A percentile compares a stretch with the other conserved stretches of the same genome.
phyloP scores from a whole-genome alignment of 2,797 vertebrate genomes.

The Sebastes goodei region DNA sequence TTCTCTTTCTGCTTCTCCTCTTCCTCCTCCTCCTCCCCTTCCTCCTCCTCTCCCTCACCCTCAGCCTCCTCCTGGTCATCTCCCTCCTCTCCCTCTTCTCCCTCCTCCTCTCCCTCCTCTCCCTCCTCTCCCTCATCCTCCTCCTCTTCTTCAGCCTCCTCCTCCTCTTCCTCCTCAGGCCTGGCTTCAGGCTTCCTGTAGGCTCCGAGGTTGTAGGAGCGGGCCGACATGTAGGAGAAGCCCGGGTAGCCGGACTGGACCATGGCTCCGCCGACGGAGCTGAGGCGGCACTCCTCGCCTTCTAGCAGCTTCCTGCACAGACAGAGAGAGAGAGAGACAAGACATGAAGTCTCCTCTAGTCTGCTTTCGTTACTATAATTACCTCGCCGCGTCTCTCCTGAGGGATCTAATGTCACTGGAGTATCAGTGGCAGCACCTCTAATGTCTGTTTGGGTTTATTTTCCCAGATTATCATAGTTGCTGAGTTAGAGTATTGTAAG shows the following conservation, averaged over 20 bases:
- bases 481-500: not conserved
- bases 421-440: conserved; percentile 10
- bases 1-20: conserved; percentile 30
- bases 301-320: conserved; percentile 87
- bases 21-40: conserved; percentile 1
- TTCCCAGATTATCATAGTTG: not conserved
- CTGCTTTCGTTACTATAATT: conserved; percentile 18
- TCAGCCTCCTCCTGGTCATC: conserved; percentile 40
- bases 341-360: not conserved
- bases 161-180: conserved; percentile 78
- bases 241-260: conserved; percentile 81
- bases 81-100: conserved; percentile 38
- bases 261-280: conserved; percentile 75
- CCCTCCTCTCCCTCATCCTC: conserved; percentile 46
- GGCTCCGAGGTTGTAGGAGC: conserved; percentile 75
- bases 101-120: conserved; percentile 24
- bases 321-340: conserved; percentile 4
- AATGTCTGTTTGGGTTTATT: conserved; percentile 12
- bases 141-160: conserved; percentile 62
- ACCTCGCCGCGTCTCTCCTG: not conserved
- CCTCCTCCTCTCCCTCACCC: conserved; percentile 32
- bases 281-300: conserved; percentile 87
- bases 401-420: conserved; percentile 26
- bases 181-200: conserved; percentile 78
- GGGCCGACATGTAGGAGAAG: conserved; percentile 78